Evolutionary conservation across 2,888 invertebrate genomes (phyloP).

Genomic region (Neoascia interrupta): DNA sequence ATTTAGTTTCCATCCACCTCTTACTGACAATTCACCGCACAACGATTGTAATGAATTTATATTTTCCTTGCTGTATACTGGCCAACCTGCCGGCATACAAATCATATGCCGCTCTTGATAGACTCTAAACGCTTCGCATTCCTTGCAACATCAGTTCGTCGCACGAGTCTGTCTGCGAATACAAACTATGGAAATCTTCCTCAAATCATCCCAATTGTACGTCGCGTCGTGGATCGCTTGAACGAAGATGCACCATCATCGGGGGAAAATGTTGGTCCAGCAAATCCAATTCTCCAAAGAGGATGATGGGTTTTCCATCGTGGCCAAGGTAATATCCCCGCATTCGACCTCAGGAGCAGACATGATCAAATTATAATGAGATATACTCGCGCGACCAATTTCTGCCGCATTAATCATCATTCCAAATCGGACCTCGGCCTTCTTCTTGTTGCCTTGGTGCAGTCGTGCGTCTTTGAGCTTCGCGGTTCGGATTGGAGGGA

Average conservation of each 20-base stretch:
- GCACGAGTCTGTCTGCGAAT: slow-evolving; percentile 46
- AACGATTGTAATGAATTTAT: slow-evolving; percentile 50
- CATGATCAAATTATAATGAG: slow-evolving; percentile 70
- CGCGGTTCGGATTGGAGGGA: slow-evolving; percentile 32
- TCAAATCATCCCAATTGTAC: slow-evolving; percentile 48
- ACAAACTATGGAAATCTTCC: slow-evolving; percentile 26
- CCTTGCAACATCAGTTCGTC: slow-evolving; percentile 24
- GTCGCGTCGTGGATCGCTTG: slow-evolving; percentile 31
- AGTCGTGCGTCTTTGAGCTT: slow-evolving; percentile 11
- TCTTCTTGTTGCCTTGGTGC: slow-evolving; percentile 36
- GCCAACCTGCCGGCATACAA: slow-evolving; percentile 24
- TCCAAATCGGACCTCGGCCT: slow-evolving; percentile 61
- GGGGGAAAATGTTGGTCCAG: not conserved
- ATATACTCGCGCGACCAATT: slow-evolving; percentile 70
- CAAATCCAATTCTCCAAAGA: slow-evolving; percentile 44
- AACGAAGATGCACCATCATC: not conserved
- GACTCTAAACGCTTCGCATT: slow-evolving; percentile 32
- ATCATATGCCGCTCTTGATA: slow-evolving; percentile 57
- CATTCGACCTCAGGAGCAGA: slow-evolving; percentile 60
- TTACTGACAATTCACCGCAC: slow-evolving; percentile 52
- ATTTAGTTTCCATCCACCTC: slow-evolving; percentile 50
- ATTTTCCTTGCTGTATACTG: slow-evolving; percentile 12
- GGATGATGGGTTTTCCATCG: slow-evolving; percentile 44
- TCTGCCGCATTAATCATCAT: slow-evolving; percentile 69
- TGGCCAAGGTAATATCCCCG: slow-evolving; percentile 26